A percentile compares a stretch with the other conserved stretches of the same genome.
Conservation (phyloP, 2,113 vertebrate genomes). For the Myiozetetes cayanensis region DNA sequence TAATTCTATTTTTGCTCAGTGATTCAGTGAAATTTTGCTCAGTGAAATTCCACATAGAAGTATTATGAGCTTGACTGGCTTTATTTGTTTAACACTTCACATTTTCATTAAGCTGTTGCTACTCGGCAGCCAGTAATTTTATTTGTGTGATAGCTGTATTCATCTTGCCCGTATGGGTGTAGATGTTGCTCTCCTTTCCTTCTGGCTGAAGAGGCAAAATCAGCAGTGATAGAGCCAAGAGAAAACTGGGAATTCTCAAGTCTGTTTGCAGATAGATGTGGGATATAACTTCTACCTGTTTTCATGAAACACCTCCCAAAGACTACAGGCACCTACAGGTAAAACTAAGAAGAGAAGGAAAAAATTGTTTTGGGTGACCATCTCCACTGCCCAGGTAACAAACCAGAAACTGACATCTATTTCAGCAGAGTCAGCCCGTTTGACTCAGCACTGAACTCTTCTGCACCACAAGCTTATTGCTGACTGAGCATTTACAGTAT, state of each 20-base stretch:
- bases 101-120: slow-evolving; percentile 72
- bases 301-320: neutral
- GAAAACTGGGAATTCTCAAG: neutral
- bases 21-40: slow-evolving; percentile 46
- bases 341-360: neutral
- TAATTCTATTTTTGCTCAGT: slow-evolving; percentile 56
- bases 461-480: neutral
- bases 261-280: neutral
- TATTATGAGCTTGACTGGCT: slow-evolving; percentile 62
- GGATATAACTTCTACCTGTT: neutral
- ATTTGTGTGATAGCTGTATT: slow-evolving; percentile 59
- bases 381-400: neutral
- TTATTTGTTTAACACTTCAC: slow-evolving; percentile 72
- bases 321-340: neutral
- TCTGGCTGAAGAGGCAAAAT: neutral
- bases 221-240: neutral
- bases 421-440: neutral
- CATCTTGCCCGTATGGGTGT: neutral
- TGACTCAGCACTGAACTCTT: neutral
- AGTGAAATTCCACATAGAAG: slow-evolving; percentile 52
- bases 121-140: slow-evolving; percentile 62
- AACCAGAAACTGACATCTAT: neutral
- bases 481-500: neutral
- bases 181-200: neutral
- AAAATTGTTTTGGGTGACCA: neutral